phyloP scores from a whole-genome alignment of 2,797 vertebrate species.

The Anabacerthia variegaticeps region DNA sequence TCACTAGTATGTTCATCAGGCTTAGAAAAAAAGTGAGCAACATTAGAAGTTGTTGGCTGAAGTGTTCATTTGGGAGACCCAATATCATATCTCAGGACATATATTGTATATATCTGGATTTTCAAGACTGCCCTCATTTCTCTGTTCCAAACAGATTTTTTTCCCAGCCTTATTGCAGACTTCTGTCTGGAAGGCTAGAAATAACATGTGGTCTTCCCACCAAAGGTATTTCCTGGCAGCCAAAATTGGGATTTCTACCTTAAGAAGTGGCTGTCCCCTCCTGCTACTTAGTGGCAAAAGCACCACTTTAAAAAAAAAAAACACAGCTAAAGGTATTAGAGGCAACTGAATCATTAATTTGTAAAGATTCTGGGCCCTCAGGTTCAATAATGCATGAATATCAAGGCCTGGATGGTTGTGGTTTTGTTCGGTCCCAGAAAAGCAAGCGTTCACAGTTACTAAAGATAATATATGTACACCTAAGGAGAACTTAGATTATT shows the following conservation, averaged over 20 bases:
- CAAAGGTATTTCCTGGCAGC: background rate
- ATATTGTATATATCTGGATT: background rate
- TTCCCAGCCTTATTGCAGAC: background rate
- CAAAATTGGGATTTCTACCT: background rate
- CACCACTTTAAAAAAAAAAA: fast-evolving
- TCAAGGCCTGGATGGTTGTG: background rate
- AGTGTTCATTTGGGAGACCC: background rate
- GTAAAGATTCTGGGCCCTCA: background rate
- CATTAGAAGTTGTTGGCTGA: background rate
- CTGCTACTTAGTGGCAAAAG: fast-evolving
- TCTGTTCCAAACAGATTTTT: background rate
- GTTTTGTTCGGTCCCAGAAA: background rate
- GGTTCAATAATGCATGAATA: background rate
- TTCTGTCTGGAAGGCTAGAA: background rate
- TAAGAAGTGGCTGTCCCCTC: background rate
- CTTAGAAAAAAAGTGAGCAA: background rate
- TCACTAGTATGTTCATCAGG: background rate
- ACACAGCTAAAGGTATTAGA: background rate
- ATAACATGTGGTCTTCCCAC: background rate
- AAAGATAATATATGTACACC: background rate
- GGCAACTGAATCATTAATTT: background rate
- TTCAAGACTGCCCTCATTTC: background rate
- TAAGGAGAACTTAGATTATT: background rate
- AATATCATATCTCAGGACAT: background rate
- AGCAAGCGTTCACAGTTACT: background rate